Evolutionary conservation across 2,113 vertebrate species (phyloP).

Genomic region (Stegostoma tigrinum): DNA sequence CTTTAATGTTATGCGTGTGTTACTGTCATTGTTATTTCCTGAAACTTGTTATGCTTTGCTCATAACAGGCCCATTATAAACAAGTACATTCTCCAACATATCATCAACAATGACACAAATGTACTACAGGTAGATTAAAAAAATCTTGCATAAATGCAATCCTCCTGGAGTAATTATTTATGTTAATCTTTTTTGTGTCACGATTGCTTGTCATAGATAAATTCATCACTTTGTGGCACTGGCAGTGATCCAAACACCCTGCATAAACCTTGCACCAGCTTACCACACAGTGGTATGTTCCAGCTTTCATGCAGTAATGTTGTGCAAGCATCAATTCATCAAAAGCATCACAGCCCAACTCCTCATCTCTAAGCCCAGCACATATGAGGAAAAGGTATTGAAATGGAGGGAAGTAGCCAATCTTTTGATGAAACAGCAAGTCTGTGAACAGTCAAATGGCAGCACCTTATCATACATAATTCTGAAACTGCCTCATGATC

Average conservation of each 20-base stretch:
- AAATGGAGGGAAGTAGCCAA: not conserved
- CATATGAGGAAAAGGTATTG: not conserved
- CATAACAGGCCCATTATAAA: not conserved
- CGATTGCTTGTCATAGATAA: not conserved
- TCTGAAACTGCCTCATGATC: not conserved
- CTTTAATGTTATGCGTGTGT: not conserved
- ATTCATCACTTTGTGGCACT: not conserved
- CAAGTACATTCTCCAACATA: not conserved
- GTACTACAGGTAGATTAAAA: not conserved
- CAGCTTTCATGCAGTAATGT: not conserved
- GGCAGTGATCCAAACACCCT: not conserved
- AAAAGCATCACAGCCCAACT: constrained; percentile 3
- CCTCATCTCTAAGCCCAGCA: not conserved
- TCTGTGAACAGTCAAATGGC: not conserved
- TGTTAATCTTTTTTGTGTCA: not conserved
- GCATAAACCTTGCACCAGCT: not conserved
- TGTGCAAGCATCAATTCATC: not conserved
- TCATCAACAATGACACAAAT: not conserved
- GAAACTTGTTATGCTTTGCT: not conserved
- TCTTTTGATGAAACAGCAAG: not conserved
- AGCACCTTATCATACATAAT: not conserved
- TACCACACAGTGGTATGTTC: not conserved
- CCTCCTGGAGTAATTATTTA: not conserved
- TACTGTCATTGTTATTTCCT: not conserved
- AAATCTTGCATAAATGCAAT: not conserved